These are phyloP conservation scores for Carduelis carduelis DNA, from an alignment of 2,797 vertebrate species.

Conservation along the genomic window DNA sequence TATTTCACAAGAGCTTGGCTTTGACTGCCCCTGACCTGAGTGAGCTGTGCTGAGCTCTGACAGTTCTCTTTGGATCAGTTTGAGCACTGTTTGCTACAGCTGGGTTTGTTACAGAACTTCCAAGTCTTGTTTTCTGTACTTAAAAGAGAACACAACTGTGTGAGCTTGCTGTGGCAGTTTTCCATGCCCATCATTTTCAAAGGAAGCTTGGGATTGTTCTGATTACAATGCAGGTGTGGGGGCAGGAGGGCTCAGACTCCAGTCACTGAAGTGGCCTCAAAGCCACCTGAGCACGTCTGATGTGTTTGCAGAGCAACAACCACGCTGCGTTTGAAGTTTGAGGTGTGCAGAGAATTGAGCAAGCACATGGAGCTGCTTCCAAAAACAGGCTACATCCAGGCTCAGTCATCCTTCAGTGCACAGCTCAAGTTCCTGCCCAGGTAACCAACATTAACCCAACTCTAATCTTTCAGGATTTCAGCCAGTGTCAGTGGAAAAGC, in stretches of 20 bases:
- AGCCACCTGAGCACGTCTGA: not conserved
- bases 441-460: conserved; percentile 52
- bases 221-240: not conserved
- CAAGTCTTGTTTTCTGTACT: not conserved
- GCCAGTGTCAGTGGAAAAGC: not conserved
- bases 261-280: not conserved
- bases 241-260: not conserved
- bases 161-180: not conserved
- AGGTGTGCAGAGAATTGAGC: conserved; percentile 84
- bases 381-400: conserved; percentile 83
- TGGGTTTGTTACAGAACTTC: not conserved
- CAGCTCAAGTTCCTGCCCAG: conserved; percentile 91
- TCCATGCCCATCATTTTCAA: not conserved
- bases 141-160: not conserved
- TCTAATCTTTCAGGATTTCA: not conserved
- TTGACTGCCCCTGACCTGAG: not conserved
- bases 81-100: not conserved
- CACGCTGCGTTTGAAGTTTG: conserved; percentile 82
- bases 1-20: not conserved
- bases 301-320: conserved; percentile 79
- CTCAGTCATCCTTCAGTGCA: conserved; percentile 80
- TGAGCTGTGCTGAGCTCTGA: not conserved
- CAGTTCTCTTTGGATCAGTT: not conserved
- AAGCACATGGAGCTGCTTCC: conserved; percentile 90
- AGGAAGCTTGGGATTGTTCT: not conserved